Conservation (phyloP, 2,888 invertebrate species). For the Ectemnius cavifrons region DNA sequence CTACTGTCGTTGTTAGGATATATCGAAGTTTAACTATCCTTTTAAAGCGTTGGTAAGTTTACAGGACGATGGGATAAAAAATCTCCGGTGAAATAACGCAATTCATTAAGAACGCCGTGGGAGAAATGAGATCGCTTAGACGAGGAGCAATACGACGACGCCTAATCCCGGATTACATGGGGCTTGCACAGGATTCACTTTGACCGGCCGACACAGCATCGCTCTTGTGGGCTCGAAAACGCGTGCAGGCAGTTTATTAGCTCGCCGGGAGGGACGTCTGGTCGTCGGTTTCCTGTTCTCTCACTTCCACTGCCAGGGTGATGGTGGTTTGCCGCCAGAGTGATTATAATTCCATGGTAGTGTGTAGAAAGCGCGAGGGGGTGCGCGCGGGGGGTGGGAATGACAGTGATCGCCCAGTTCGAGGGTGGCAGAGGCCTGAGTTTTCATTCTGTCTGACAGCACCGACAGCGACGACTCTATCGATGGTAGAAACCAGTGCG, state of each 20-base stretch:
- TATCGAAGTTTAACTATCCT: background rate
- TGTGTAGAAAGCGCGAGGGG: slow-evolving; percentile 13
- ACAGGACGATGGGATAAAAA: background rate
- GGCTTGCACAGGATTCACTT: slow-evolving; percentile 54
- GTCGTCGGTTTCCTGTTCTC: background rate
- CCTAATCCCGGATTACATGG: slow-evolving; percentile 60
- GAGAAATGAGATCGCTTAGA: slow-evolving; percentile 3
- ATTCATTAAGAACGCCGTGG: background rate
- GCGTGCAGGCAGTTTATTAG: background rate
- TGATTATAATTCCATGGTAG: slow-evolving; percentile 49
- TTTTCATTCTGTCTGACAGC: slow-evolving; percentile 45
- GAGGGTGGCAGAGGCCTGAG: slow-evolving; percentile 40
- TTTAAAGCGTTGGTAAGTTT: background rate
- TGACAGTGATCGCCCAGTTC: slow-evolving; percentile 64
- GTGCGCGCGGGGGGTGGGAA: slow-evolving; percentile 19
- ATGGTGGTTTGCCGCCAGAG: slow-evolving; percentile 21
- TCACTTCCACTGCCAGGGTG: background rate
- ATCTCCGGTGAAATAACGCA: background rate
- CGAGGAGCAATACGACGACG: slow-evolving; percentile 48
- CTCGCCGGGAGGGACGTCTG: background rate
- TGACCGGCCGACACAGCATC: slow-evolving; percentile 38
- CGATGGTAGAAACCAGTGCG: slow-evolving; percentile 5
- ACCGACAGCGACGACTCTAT: slow-evolving; percentile 23
- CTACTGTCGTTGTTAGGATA: background rate
- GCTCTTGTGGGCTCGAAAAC: background rate